Evolutionary conservation across 1,140 invertebrate species (phyloP).

Genomic region (Camponotus pennsylvanicus): DNA sequence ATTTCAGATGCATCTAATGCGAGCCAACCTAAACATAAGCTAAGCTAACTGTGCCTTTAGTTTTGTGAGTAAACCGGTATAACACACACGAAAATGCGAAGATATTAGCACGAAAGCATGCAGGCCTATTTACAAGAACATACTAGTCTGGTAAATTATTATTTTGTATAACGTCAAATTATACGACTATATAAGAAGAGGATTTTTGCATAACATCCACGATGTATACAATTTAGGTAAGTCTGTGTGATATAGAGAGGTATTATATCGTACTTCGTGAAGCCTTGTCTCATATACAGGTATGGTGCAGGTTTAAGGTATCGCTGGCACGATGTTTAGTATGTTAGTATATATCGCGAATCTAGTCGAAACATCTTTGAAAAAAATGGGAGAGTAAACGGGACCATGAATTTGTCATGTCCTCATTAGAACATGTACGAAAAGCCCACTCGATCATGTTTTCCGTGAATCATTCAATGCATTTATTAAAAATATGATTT

Average conservation of each 20-base stretch:
- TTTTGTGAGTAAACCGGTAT: constrained; percentile 68
- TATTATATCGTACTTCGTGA: constrained; percentile 64
- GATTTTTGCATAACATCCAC: constrained; percentile 81
- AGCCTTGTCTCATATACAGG: constrained; percentile 69
- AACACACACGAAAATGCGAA: constrained; percentile 60
- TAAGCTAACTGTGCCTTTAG: constrained; percentile 85
- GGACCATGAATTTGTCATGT: constrained; percentile 83
- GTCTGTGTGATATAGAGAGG: constrained; percentile 81
- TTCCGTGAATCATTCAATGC: constrained; percentile 58
- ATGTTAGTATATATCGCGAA: constrained; percentile 76
- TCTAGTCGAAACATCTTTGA: constrained; percentile 81
- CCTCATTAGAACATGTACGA: constrained; percentile 61
- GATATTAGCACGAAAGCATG: constrained; percentile 74
- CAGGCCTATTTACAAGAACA: constrained; percentile 80
- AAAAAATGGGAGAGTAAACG: constrained; percentile 70
- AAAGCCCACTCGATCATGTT: constrained; percentile 70
- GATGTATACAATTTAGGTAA: constrained; percentile 79
- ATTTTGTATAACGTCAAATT: constrained; percentile 79
- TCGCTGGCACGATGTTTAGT: constrained; percentile 73
- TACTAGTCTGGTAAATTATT: constrained; percentile 83
- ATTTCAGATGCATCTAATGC: constrained; percentile 81
- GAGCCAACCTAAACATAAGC: constrained; percentile 83
- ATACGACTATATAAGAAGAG: constrained; percentile 63
- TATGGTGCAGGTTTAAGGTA: constrained; percentile 67
- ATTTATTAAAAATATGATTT: background rate